phyloP scores from a whole-genome alignment of 2,888 invertebrate species.

The Drosophila trichaetosa region DNA sequence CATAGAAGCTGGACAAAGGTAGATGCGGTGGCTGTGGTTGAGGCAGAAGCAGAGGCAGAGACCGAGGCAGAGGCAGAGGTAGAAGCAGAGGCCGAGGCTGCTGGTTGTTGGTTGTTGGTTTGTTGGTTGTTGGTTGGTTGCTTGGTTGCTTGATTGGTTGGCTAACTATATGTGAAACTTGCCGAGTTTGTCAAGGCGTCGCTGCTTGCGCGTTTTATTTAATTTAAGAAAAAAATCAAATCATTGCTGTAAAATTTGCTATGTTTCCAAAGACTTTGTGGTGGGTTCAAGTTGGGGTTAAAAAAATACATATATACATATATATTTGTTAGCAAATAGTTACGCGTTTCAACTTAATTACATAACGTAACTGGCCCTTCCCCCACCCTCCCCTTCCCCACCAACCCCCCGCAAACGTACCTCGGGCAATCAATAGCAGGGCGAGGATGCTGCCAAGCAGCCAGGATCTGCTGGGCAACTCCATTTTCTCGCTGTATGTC shows the following conservation, averaged over 20 bases:
- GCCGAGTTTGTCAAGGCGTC: slow-evolving; percentile 81
- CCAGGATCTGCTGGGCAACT: slow-evolving; percentile 40
- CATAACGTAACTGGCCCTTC: slow-evolving; percentile 41
- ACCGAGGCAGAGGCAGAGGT: slow-evolving; percentile 26
- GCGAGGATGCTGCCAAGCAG: slow-evolving; percentile 63
- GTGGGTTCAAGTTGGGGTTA: slow-evolving; percentile 32
- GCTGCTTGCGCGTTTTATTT: slow-evolving; percentile 73
- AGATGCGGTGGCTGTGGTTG: slow-evolving; percentile 26
- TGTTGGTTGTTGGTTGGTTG: slow-evolving; percentile 20
- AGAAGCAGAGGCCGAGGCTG: slow-evolving; percentile 40
- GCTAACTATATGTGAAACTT: slow-evolving; percentile 63
- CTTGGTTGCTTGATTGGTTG: slow-evolving; percentile 30
- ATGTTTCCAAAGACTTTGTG: slow-evolving; percentile 29
- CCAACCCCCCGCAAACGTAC: slow-evolving; percentile 58
- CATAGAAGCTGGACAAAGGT: slow-evolving; percentile 34
- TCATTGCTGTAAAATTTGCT: slow-evolving; percentile 76
- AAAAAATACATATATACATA: slow-evolving; percentile 13
- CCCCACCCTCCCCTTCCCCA: slow-evolving; percentile 7
- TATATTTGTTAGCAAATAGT: slow-evolving; percentile 12
- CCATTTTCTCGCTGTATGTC: slow-evolving; percentile 47
- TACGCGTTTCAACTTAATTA: slow-evolving; percentile 38
- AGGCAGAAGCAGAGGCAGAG: slow-evolving; percentile 17
- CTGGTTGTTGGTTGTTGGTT: slow-evolving; percentile 13
- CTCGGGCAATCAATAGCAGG: slow-evolving; percentile 67
- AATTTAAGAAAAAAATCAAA: slow-evolving; percentile 84